Conservation (phyloP, 2,113 vertebrate genomes). For the Plecturocebus donacophilus region DNA sequence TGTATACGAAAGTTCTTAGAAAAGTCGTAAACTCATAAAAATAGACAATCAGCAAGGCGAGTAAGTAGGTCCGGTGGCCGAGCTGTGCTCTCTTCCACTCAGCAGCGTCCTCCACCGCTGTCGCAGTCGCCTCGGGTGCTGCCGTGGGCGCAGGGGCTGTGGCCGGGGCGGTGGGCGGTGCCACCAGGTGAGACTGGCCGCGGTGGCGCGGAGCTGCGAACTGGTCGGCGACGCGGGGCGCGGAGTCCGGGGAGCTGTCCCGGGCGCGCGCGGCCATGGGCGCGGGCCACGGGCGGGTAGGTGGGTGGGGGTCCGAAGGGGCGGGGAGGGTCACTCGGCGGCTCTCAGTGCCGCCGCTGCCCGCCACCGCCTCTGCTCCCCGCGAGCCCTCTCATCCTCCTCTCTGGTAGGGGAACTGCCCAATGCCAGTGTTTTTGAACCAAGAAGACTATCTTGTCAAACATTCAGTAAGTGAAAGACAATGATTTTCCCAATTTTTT, state of each 20-base stretch:
- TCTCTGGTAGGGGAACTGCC: slow-evolving; percentile 76
- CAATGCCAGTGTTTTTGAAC: too few species aligned
- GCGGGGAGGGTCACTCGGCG: slow-evolving; percentile 54
- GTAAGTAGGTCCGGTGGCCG: slow-evolving; percentile 59
- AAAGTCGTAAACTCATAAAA: slow-evolving; percentile 76
- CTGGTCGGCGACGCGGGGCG: slow-evolving; percentile 59
- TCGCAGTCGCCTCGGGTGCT: slow-evolving; percentile 58
- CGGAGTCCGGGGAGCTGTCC: slow-evolving; percentile 67
- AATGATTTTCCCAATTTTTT: too few species aligned
- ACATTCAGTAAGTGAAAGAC: too few species aligned
- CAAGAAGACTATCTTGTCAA: too few species aligned
- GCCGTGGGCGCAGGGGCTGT: slow-evolving; percentile 63
- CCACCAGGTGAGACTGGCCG: slow-evolving; percentile 77
- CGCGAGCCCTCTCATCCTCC: slow-evolving; percentile 38
- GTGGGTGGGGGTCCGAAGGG: slow-evolving; percentile 62
- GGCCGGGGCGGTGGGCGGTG: slow-evolving; percentile 64
- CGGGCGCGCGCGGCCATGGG: slow-evolving; percentile 69
- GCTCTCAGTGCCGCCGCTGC: slow-evolving; percentile 59
- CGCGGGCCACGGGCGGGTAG: slow-evolving; percentile 78
- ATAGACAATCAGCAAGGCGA: slow-evolving; percentile 61
- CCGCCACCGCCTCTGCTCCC: slow-evolving; percentile 66
- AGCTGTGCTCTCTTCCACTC: slow-evolving; percentile 52
- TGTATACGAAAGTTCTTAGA: slow-evolving; percentile 71
- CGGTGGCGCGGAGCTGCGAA: slow-evolving; percentile 56
- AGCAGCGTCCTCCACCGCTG: slow-evolving; percentile 62